These are phyloP conservation scores for Pyrrhosoma nymphula DNA, from an alignment of 2,888 invertebrate genomes.

Conservation along the genomic window DNA sequence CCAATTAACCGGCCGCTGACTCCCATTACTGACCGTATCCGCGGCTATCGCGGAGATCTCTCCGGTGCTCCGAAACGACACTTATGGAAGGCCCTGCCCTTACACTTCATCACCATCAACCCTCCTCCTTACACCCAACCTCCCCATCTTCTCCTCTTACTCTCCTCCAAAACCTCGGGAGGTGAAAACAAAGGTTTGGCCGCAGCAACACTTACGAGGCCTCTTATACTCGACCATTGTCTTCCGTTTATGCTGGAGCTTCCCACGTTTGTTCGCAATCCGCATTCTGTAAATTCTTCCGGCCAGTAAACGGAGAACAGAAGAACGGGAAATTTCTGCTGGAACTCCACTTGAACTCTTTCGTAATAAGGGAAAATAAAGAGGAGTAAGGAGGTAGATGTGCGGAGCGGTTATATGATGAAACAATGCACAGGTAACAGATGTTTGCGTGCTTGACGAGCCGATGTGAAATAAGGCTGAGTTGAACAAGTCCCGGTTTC, in stretches of 20 bases:
- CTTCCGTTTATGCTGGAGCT: not conserved
- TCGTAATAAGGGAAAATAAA: not conserved
- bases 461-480: not conserved
- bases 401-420: not conserved
- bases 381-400: not conserved
- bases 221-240: not conserved
- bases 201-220: not conserved
- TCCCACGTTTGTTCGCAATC: not conserved
- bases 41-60: conserved; percentile 56
- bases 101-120: conserved; percentile 16
- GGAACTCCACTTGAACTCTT: not conserved
- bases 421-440: not conserved
- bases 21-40: conserved; percentile 65
- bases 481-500: not conserved
- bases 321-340: not conserved
- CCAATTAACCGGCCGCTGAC: conserved; percentile 57
- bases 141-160: not conserved
- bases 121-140: not conserved
- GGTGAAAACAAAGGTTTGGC: not conserved
- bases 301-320: not conserved
- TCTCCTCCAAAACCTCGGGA: too few relatives aligned
- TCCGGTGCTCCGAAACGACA: conserved; percentile 6
- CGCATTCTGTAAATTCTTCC: not conserved
- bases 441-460: not conserved
- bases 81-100: not conserved